Percentiles rank a stretch among this genome's conserved stretches.
Conservation (phyloP, 2,888 invertebrate species). For the Cylloceria caligata region DNA sequence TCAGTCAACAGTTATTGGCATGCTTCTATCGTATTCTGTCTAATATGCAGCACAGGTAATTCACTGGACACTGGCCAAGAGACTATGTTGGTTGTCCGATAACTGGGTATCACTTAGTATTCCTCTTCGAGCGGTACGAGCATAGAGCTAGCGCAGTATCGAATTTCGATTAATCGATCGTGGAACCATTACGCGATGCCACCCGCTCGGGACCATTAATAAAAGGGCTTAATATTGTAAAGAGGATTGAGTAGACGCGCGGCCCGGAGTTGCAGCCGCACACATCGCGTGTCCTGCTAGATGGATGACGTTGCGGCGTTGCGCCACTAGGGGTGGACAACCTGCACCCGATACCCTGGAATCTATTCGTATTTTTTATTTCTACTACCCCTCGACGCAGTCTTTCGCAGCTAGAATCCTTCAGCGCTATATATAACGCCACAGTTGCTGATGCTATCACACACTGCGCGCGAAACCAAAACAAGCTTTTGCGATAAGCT, state of each 20-base stretch:
- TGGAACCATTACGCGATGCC: slow-evolving; percentile 75
- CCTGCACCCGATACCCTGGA: slow-evolving; percentile 12
- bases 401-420: slow-evolving; percentile 9
- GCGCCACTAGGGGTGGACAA: not conserved
- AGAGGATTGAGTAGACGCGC: slow-evolving; percentile 74
- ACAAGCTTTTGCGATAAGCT: slow-evolving; percentile 53
- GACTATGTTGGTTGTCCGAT: not conserved
- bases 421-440: slow-evolving; percentile 13
- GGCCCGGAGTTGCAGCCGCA: slow-evolving; percentile 42
- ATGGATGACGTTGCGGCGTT: slow-evolving; percentile 74
- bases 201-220: slow-evolving; percentile 79
- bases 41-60: not conserved
- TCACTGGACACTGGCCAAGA: slow-evolving; percentile 27
- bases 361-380: slow-evolving; percentile 33
- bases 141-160: slow-evolving; percentile 72
- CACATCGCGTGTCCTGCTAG: slow-evolving; percentile 66
- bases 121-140: not conserved
- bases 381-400: slow-evolving; percentile 2
- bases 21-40: not conserved
- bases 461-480: slow-evolving; percentile 34
- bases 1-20: not conserved
- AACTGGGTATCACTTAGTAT: slow-evolving; percentile 27
- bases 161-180: slow-evolving; percentile 84
- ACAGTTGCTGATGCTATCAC: slow-evolving; percentile 31
- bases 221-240: slow-evolving; percentile 83